phyloP scores from a whole-genome alignment of 2,888 invertebrate genomes.

The Tetramorium bicarinatum region DNA sequence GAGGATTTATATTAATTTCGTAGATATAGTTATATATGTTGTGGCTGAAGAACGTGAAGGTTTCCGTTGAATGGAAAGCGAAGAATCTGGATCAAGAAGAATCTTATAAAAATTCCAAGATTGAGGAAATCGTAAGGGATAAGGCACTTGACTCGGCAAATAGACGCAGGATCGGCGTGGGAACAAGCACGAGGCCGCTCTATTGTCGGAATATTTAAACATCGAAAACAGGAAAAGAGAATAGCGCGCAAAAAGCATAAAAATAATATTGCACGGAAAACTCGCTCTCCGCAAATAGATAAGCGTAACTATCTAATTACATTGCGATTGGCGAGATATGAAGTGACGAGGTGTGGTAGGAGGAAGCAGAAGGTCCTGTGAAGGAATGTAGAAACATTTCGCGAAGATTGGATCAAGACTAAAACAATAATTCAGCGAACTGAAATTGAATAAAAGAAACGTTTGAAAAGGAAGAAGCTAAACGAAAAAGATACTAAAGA shows the following conservation, averaged over 20 bases:
- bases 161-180: constrained; percentile 27
- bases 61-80: background rate
- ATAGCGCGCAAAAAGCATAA: background rate
- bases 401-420: constrained; percentile 37
- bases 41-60: background rate
- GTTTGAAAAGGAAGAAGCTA: background rate
- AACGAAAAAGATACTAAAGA: background rate
- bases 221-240: background rate
- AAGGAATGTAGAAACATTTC: constrained; percentile 38
- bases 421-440: background rate
- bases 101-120: background rate
- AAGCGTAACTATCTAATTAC: constrained; percentile 48
- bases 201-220: constrained; percentile 8
- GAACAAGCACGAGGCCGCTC: constrained; percentile 11
- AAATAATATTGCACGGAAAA: background rate
- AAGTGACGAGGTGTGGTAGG: constrained; percentile 43
- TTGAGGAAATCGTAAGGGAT: background rate
- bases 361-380: constrained; percentile 32
- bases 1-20: background rate
- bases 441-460: background rate
- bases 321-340: constrained; percentile 24
- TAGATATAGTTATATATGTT: background rate
- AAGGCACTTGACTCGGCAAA: background rate
- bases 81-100: background rate
- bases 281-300: constrained; percentile 7